phyloP scores from a whole-genome alignment of 2,797 vertebrate genomes.

The Pangasius macronema region DNA sequence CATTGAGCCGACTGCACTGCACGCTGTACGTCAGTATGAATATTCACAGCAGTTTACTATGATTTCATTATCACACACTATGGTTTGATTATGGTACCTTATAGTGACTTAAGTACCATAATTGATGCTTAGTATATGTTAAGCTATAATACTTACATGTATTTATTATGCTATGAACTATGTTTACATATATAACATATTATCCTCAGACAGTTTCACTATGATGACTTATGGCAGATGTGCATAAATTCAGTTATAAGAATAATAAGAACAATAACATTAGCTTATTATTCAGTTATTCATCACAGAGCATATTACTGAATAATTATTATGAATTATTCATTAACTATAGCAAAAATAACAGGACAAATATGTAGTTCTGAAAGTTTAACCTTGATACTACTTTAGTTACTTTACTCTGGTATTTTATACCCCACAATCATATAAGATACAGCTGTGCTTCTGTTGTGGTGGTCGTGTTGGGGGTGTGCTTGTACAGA shows the following conservation, averaged over 20 bases:
- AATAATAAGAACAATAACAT: background rate
- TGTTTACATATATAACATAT: too few species aligned
- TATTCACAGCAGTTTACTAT: background rate
- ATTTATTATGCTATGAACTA: background rate
- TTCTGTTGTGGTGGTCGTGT: too few species aligned
- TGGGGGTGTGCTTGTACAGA: background rate
- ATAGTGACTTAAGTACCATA: background rate
- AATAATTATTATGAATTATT: too few species aligned
- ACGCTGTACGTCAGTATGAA: background rate
- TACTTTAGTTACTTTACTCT: background rate
- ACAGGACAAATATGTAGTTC: background rate
- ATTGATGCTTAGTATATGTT: background rate
- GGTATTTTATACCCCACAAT: background rate
- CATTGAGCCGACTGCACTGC: background rate
- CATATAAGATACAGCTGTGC: background rate
- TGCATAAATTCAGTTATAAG: background rate
- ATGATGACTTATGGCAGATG: background rate
- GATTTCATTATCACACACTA: background rate
- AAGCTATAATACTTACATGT: background rate
- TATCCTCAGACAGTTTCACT: background rate
- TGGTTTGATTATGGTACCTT: background rate
- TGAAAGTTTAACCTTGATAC: background rate
- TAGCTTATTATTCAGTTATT: background rate
- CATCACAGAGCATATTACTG: background rate
- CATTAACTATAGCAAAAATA: background rate